phyloP scores from a whole-genome alignment of 2,888 invertebrate species.

The Therioaphis trifolii region DNA sequence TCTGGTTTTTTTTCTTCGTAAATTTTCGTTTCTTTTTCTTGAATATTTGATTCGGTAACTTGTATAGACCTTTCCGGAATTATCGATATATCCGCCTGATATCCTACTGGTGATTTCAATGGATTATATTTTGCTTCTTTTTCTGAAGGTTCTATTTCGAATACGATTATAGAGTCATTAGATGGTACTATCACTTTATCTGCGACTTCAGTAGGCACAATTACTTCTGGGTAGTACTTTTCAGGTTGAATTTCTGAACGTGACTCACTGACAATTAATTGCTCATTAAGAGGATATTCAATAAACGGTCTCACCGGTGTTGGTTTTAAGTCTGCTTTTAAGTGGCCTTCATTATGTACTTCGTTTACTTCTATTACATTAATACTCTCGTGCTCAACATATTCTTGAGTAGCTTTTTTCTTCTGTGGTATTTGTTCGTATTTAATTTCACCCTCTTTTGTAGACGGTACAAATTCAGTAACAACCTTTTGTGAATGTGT shows the following conservation, averaged over 20 bases:
- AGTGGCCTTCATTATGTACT: slow-evolving; percentile 73
- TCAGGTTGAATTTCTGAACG: slow-evolving; percentile 79
- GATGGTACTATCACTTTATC: slow-evolving; percentile 76
- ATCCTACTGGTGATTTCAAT: slow-evolving; percentile 73
- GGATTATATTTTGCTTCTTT: slow-evolving; percentile 75
- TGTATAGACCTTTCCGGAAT: slow-evolving; percentile 75
- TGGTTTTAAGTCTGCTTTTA: slow-evolving; percentile 71
- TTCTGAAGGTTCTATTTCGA: slow-evolving; percentile 77
- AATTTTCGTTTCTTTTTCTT: slow-evolving; percentile 77
- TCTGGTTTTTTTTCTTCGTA: slow-evolving; percentile 69
- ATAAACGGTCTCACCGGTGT: slow-evolving; percentile 73
- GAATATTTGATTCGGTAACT: slow-evolving; percentile 72
- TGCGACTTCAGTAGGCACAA: slow-evolving; percentile 83
- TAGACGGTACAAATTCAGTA: slow-evolving; percentile 74
- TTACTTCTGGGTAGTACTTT: slow-evolving; percentile 82
- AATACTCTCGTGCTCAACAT: slow-evolving; percentile 75
- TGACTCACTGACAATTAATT: slow-evolving; percentile 77
- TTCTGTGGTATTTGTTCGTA: slow-evolving; percentile 69
- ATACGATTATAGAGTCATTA: slow-evolving; percentile 74
- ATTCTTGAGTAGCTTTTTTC: slow-evolving; percentile 71
- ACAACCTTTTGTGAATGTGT: slow-evolving; percentile 77
- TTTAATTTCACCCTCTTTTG: slow-evolving; percentile 72
- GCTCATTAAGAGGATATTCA: slow-evolving; percentile 75
- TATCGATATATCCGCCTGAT: slow-evolving; percentile 74
- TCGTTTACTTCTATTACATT: slow-evolving; percentile 76